Evolutionary conservation across 2,113 vertebrate species (phyloP), one percentile per base, ranked within the genome.

Genomic region (Arothron firmamentum): DNA sequence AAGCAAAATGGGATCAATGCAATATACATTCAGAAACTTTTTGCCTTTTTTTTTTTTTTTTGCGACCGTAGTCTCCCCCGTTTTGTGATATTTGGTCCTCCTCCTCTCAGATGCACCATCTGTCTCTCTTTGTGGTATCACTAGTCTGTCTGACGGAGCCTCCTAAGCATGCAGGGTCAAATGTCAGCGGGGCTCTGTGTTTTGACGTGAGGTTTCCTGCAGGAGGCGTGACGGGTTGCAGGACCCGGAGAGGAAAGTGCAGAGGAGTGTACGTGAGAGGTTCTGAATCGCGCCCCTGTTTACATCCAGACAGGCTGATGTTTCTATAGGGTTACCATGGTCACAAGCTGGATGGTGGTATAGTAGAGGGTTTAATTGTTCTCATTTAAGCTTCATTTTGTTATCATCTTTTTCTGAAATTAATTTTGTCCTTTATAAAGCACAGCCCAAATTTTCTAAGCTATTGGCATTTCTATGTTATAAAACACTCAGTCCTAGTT

Each of bases 121-220:
- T 57, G 58, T 56, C 34, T 52, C 34, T 67, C 7, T 41, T 34
- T 62, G 58, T 59, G 80, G 86, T 86, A 86, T 82, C 67, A 87
- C 82, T 75, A 65, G 82, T 73, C 70, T 75, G 80, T 74, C 70
- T 81, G 72, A 68, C 34, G 47, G 70, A 47, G 67, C 48, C 23
- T 52, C 72, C 84, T 77, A 78, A 85, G 88, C 81, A 81, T 34
- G 66, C 65, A 51, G 59, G 80, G 84, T 86, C 74, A 85, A 43
- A 70, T 80, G 78, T 82, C 81, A 73, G 38, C 68, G 14, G 56
- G 52, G 67, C 28, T 66, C 65, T 80, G 81, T 86, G 83, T 88
- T 81, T 87, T 80, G 79, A 89, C 72, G 81, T 52, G 61, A 83
- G 67, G 76, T 82, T 89, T 88, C 79, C 85, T 85, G 75, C 76